Conservation (phyloP, 2,113 vertebrate genomes). For the Herpailurus yagouaroundi region DNA sequence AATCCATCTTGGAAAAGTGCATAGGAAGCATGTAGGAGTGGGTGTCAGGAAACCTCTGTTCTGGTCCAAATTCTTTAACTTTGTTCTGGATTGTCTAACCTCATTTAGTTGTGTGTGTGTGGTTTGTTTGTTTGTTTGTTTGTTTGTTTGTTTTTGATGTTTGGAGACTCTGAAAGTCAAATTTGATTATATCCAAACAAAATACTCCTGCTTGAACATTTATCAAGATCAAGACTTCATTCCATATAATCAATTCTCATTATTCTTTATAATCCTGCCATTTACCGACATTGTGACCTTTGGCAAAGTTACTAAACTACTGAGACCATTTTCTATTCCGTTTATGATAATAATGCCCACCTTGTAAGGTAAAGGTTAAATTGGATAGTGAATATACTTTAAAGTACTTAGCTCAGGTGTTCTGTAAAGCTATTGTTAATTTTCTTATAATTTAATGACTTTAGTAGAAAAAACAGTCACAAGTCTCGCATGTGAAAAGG, state of each 20-base stretch:
- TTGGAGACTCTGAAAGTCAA: slow-evolving; percentile 33
- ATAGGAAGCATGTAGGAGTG: background rate
- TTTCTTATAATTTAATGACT: slow-evolving; percentile 44
- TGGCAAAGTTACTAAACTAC: slow-evolving; percentile 39
- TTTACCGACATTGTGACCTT: slow-evolving; percentile 18
- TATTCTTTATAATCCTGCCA: slow-evolving; percentile 4
- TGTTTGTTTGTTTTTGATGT: background rate
- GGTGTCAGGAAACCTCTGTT: background rate
- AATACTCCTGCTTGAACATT: background rate
- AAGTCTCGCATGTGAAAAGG: background rate
- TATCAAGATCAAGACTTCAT: slow-evolving; percentile 48
- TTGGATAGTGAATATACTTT: slow-evolving; percentile 22
- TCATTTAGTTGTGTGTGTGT: background rate
- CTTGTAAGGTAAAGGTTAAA: slow-evolving; percentile 41
- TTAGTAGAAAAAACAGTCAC: background rate
- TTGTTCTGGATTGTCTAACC: background rate
- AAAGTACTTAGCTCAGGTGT: slow-evolving; percentile 4
- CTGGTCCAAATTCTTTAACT: background rate
- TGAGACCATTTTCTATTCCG: slow-evolving; percentile 2
- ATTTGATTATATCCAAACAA: slow-evolving; percentile 29
- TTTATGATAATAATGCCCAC: slow-evolving; percentile 41
- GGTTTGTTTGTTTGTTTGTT: too few species aligned
- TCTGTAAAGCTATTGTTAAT: background rate
- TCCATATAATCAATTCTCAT: slow-evolving; percentile 6
- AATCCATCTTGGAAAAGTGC: background rate